Percentiles rank a stretch among this genome's conserved stretches.
These are phyloP conservation scores for Protonibea diacanthus DNA, from an alignment of 2,797 vertebrate species.

Conservation along the genomic window DNA sequence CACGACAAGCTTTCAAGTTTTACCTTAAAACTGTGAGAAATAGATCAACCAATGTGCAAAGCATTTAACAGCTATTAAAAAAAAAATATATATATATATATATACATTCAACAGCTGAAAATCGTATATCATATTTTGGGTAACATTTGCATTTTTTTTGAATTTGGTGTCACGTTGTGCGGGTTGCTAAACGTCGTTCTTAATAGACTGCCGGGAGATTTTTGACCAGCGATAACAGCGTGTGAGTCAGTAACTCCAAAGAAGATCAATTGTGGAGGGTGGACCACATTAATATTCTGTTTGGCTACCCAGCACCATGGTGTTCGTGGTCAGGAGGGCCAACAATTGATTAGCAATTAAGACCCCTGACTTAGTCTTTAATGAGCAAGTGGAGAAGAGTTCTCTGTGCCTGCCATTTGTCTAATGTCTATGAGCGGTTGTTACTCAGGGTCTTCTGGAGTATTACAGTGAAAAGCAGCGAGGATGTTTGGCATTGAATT, in stretches of 20 bases:
- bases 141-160: too few relatives aligned
- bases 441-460: slow-evolving; percentile 15
- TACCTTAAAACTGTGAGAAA: neutral
- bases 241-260: slow-evolving; percentile 18
- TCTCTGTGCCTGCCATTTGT: slow-evolving; percentile 32
- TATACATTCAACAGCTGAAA: too few relatives aligned
- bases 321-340: slow-evolving; percentile 59
- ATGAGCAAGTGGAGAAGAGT: slow-evolving; percentile 49
- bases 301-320: slow-evolving; percentile 43
- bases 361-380: slow-evolving; percentile 52
- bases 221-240: neutral
- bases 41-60: neutral
- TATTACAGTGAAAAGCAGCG: slow-evolving; percentile 23
- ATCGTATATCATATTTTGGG: too few relatives aligned
- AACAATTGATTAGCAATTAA: slow-evolving; percentile 77
- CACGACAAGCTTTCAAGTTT: neutral
- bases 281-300: slow-evolving; percentile 72
- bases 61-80: too few relatives aligned
- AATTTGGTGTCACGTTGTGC: neutral
- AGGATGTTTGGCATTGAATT: slow-evolving; percentile 35
- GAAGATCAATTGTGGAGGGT: slow-evolving; percentile 50
- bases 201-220: neutral
- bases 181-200: slow-evolving; percentile 4
- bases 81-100: too few relatives aligned
- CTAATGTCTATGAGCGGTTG: slow-evolving; percentile 35